Conservation (phyloP, 1,140 invertebrate genomes). For the Caenorhabditis brenneri region DNA sequence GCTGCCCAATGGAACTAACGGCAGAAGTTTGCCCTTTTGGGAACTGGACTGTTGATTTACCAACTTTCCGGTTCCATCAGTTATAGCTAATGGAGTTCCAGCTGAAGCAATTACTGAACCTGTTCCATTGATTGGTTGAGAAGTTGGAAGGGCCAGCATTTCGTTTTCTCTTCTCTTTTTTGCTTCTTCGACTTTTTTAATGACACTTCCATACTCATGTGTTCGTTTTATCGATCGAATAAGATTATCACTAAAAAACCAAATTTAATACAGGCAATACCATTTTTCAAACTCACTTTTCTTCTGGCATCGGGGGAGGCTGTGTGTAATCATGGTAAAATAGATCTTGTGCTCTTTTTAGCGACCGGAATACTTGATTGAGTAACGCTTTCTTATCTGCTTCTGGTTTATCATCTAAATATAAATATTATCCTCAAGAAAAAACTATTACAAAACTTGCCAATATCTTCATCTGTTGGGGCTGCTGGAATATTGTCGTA, state of each 20-base stretch:
- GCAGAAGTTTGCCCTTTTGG: not conserved
- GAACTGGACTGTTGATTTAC: not conserved
- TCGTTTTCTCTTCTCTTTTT: slow-evolving; percentile 60
- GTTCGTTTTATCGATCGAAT: slow-evolving; percentile 80
- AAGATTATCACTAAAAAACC: slow-evolving; percentile 78
- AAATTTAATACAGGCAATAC: slow-evolving; percentile 51
- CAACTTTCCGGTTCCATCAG: slow-evolving; percentile 45
- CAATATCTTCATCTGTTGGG: not conserved
- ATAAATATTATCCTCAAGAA: not conserved
- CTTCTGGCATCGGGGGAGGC: slow-evolving; percentile 83
- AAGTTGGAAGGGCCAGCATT: slow-evolving; percentile 20
- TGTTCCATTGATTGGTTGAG: not conserved
- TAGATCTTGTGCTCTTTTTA: slow-evolving; percentile 97
- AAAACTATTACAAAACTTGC: not conserved
- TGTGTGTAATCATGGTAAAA: slow-evolving; percentile 88
- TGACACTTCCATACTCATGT: slow-evolving; percentile 85
- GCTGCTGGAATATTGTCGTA: not conserved
- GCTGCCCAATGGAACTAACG: slow-evolving; percentile 51
- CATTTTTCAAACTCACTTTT: slow-evolving; percentile 80
- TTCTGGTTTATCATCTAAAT: slow-evolving; percentile 27
- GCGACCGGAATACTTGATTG: slow-evolving; percentile 86
- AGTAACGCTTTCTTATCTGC: slow-evolving; percentile 52
- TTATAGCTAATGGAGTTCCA: slow-evolving; percentile 46
- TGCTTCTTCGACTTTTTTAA: slow-evolving; percentile 80
- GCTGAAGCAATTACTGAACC: slow-evolving; percentile 37